Conservation (phyloP, 2,797 vertebrate species). For the Nasua narica region DNA sequence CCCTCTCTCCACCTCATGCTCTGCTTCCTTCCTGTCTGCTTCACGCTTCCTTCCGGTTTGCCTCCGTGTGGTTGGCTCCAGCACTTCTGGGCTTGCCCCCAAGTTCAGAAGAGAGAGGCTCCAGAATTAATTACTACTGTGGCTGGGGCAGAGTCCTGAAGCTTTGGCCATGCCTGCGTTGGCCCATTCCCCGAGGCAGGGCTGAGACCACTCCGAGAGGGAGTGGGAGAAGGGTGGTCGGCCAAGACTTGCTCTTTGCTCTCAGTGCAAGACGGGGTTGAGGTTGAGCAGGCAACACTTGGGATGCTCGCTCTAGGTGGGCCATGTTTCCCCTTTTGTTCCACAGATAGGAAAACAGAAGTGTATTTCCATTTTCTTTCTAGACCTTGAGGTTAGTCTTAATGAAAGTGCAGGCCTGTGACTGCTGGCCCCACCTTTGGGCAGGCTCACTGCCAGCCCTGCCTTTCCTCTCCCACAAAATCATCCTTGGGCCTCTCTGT, state of each 20-base stretch:
- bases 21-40: background rate
- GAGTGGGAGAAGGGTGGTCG: no score
- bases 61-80: background rate
- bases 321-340: background rate
- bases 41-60: background rate
- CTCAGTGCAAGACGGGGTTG: background rate
- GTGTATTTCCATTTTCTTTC: background rate
- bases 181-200: background rate
- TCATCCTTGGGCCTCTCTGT: conserved; percentile 15
- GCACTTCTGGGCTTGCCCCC: background rate
- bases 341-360: background rate
- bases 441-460: background rate
- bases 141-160: background rate
- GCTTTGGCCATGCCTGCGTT: background rate
- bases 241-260: background rate
- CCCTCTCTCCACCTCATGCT: background rate
- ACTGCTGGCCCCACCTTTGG: background rate
- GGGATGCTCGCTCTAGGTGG: background rate
- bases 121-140: background rate
- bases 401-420: background rate
- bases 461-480: background rate
- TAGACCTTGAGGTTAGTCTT: background rate
- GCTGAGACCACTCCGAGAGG: background rate
- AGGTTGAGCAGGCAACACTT: background rate
- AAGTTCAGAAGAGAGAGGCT: background rate